A percentile compares a stretch with the other conserved stretches of the same genome.
Conservation (phyloP, 2,797 vertebrate species). For the Selene dorsalis region DNA sequence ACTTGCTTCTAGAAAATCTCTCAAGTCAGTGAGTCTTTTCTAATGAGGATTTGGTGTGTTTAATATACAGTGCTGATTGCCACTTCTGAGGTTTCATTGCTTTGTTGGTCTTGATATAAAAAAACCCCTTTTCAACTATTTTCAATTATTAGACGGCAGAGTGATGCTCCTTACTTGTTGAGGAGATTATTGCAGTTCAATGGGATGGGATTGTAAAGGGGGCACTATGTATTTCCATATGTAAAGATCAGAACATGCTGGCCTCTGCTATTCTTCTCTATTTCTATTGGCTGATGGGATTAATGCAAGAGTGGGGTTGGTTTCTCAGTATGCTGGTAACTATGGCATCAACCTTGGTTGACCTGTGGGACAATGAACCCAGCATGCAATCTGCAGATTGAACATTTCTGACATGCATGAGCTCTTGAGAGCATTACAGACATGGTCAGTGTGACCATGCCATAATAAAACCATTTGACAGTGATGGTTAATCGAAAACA, state of each 20-base stretch:
- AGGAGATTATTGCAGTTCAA: too few relatives aligned
- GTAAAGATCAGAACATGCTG: conserved; percentile 28
- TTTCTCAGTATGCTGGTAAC: conserved; percentile 35
- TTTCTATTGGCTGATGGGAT: conserved; percentile 28
- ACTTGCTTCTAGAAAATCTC: not conserved
- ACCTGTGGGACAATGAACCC: conserved; percentile 67
- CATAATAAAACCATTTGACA: conserved; percentile 69
- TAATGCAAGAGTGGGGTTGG: conserved; percentile 12
- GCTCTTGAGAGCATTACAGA: conserved; percentile 47
- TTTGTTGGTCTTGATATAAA: not conserved
- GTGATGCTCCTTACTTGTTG: not conserved
- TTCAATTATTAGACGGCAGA: not conserved
- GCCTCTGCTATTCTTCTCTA: conserved; percentile 3
- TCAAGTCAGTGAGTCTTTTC: not conserved
- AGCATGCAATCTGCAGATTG: conserved; percentile 66
- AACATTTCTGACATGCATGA: conserved; percentile 43
- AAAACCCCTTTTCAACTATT: not conserved
- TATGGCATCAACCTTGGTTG: conserved; percentile 56
- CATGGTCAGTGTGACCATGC: conserved; percentile 36
- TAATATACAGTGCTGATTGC: too few relatives aligned
- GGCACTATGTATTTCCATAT: conserved; percentile 4
- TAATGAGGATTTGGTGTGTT: not conserved
- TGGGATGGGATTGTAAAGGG: not conserved
- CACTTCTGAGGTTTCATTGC: not conserved
- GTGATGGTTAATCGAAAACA: conserved; percentile 69